Conservation (phyloP, 2,797 vertebrate genomes). For the Mormyrus hasselquistii region DNA sequence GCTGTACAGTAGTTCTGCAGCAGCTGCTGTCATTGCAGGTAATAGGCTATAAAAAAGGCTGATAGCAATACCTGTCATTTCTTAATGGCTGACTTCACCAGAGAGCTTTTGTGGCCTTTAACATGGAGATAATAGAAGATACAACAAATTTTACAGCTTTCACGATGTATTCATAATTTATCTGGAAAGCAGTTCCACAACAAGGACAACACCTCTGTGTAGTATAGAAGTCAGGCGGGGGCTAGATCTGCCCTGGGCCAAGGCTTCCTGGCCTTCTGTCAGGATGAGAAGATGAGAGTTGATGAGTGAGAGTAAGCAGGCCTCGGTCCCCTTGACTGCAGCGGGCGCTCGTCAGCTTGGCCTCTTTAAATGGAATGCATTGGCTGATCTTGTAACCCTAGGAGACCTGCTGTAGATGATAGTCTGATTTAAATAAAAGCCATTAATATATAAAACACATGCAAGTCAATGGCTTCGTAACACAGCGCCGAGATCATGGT, state of each 20-base stretch:
- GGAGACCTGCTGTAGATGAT: not conserved
- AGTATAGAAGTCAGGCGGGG: slow-evolving; percentile 44
- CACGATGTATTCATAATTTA: slow-evolving; percentile 99
- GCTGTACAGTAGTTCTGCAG: slow-evolving; percentile 96
- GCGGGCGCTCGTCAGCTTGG: not conserved
- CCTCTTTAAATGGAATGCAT: not conserved
- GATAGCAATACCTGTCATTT: slow-evolving; percentile 99
- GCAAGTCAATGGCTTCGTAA: not conserved
- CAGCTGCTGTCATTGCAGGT: slow-evolving; percentile 99
- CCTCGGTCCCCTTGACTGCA: slow-evolving; percentile 17
- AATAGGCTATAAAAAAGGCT: slow-evolving; percentile 99
- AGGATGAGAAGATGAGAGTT: slow-evolving; percentile 18
- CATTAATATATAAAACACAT: not conserved
- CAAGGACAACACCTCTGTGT: slow-evolving; percentile 89
- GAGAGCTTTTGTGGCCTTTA: slow-evolving; percentile 99
- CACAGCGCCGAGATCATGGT: not conserved
- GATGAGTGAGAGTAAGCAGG: slow-evolving; percentile 1
- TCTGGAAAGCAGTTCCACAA: slow-evolving; percentile 86
- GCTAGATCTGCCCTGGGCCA: slow-evolving; percentile 10
- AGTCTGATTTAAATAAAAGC: not conserved
- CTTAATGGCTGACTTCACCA: slow-evolving; percentile 99
- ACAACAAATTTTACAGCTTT: slow-evolving; percentile 99
- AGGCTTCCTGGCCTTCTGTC: not conserved
- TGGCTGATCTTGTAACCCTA: not conserved
- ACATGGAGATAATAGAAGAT: slow-evolving; percentile 99